Percentiles rank a stretch among this genome's conserved stretches.
phyloP scores from a whole-genome alignment of 2,113 vertebrate species.

The Martes martes region DNA sequence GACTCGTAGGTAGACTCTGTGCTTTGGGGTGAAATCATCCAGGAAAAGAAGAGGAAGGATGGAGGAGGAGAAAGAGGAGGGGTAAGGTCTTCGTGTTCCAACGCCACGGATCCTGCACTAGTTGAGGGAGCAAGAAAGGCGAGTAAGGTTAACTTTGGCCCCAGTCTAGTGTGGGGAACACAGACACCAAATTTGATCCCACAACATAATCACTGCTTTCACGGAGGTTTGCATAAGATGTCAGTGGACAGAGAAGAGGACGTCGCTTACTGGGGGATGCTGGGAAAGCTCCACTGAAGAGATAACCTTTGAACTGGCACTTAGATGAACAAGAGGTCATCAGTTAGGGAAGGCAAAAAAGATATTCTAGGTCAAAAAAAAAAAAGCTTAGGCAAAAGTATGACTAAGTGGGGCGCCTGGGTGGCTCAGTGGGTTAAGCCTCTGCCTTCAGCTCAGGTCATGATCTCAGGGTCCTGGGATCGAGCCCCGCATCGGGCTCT shows the following conservation, averaged over 20 bases:
- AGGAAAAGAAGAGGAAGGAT: not conserved
- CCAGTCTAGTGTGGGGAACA: not conserved
- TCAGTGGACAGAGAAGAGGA: not conserved
- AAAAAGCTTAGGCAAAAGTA: not conserved
- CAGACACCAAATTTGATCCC: not conserved
- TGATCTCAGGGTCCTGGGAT: too few relatives aligned
- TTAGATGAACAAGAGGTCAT: not conserved
- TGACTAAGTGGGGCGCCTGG: not conserved
- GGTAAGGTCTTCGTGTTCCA: not conserved
- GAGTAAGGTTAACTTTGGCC: not conserved
- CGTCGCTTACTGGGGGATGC: not conserved
- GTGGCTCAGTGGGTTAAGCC: too few relatives aligned
- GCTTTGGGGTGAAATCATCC: not conserved
- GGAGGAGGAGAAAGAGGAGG: not conserved
- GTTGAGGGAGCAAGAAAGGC: not conserved
- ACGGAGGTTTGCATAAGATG: not conserved
- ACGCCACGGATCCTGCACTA: not conserved
- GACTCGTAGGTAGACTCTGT: not conserved
- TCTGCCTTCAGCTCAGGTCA: too few relatives aligned
- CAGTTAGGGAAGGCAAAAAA: not conserved
- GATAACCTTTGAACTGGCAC: not conserved
- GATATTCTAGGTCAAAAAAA: not conserved
- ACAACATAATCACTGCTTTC: accelerated
- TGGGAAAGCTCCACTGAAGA: not conserved
- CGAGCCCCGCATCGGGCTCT: too few relatives aligned